Base-by-base conservation (phyloP, 1,140 invertebrate genomes). In the Trinorchestia longiramus region DNA sequence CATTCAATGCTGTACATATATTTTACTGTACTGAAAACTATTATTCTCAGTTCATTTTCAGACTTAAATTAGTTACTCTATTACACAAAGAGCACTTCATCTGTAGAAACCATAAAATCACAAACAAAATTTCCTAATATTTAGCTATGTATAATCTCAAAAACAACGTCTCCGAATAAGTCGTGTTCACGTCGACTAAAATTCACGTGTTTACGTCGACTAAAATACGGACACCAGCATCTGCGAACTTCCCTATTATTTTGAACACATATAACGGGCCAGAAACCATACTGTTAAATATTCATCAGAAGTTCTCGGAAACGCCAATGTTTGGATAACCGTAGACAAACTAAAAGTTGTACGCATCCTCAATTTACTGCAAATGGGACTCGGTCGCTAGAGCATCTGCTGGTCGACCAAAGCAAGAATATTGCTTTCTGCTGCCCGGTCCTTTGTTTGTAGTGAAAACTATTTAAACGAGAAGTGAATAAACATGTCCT, bases 311-410 rank as follows among this genome's bases (percentile, higher is more conserved):
- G 62, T 77, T 77, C 62, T 36, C 62, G 62, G 62, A 77, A 77
- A 77, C 62, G 62, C 62, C 62, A 77, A 77, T 77, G 62, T 77
- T 77, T 77, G 62, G 62, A 77, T 77, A 77, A 77, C 62, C 62
- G 62, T 77, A 77, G 62, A 77, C 62, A 77, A 77, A 77, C 62
- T 77, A 77, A 77, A 77, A 77, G 62, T 77, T 77, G 62, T 77
- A 77, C 62, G 62, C 62, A 77, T 77, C 62, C 62, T 77, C 62
- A 77, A 77, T 77, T 77, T 77, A 77, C 62, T 77, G 62, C 62
- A 77, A 77, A 77, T 77, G 28, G 62, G 36, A 53, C 15, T 77
- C 62, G 62, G 62, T 77, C 62, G 62, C 62, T 77, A 36, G 62
- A n/a, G 15, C 62, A 8, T 53, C 47, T 53, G 47, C 47, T 53